These are phyloP conservation scores for Apotomis turbidana DNA, from an alignment of 2,888 invertebrate genomes.

Conservation along the genomic window DNA sequence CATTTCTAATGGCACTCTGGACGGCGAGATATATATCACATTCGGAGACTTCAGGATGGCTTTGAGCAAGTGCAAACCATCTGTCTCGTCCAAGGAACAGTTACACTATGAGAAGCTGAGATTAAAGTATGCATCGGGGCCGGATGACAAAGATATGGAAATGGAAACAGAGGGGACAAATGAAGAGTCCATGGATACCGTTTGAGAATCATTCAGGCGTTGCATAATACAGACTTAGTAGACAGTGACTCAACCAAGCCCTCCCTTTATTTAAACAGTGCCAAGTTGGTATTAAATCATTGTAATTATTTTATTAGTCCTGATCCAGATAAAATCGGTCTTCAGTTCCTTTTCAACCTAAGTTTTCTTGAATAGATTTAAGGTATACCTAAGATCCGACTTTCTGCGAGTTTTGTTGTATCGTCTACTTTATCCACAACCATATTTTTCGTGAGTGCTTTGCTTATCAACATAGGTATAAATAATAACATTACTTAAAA, in stretches of 20 bases:
- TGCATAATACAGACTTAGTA: conserved; percentile 56
- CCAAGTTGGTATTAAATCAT: conserved; percentile 9
- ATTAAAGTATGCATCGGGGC: conserved; percentile 85
- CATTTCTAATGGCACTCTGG: conserved; percentile 82
- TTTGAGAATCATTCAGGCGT: conserved; percentile 63
- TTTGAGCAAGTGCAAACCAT: conserved; percentile 91
- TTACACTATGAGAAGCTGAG: conserved; percentile 90
- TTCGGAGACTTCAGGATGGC: conserved; percentile 90
- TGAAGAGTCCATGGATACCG: conserved; percentile 81
- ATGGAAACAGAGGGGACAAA: conserved; percentile 81
- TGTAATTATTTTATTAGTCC: conserved; percentile 21
- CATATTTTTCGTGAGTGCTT: not conserved
- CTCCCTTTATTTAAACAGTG: conserved; percentile 13
- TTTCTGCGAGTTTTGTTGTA: conserved; percentile 41
- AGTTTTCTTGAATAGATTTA: conserved; percentile 41
- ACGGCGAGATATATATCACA: conserved; percentile 85
- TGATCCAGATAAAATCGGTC: conserved; percentile 18
- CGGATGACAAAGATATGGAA: conserved; percentile 79
- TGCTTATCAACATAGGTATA: not conserved
- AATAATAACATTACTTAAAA: not conserved
- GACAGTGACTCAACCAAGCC: conserved; percentile 45
- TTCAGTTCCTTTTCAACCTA: conserved; percentile 47
- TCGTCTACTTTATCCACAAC: not conserved
- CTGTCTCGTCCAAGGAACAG: conserved; percentile 92
- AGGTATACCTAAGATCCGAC: conserved; percentile 25